A percentile compares a stretch with the other conserved stretches of the same genome.
Evolutionary conservation across 2,888 invertebrate species (phyloP).

Genomic region (Chloroclysta siterata): DNA sequence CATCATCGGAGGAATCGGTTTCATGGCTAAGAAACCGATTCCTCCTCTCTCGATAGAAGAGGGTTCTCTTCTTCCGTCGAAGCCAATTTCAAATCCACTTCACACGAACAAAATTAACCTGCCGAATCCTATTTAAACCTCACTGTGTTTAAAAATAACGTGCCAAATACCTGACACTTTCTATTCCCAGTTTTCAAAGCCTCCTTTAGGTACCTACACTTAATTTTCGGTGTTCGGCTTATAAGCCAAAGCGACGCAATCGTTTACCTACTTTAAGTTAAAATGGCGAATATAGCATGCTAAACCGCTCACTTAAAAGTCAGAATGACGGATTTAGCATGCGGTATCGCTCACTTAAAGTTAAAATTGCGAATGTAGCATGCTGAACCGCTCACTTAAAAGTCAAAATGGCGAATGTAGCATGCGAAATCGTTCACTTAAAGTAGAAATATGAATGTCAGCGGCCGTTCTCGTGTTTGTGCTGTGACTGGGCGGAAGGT

Average conservation of each 20-base stretch:
- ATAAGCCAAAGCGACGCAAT: constrained; percentile 14
- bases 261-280: constrained; percentile 7
- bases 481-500: constrained; percentile 62
- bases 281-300: constrained; percentile 14
- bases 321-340: constrained; percentile 13
- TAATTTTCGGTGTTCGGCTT: constrained; percentile 7
- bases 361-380: constrained; percentile 14
- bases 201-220: constrained; percentile 2
- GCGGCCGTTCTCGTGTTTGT: constrained; percentile 48
- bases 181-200: constrained; percentile 18
- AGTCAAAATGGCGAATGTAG: constrained; percentile 19
- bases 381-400: constrained; percentile 4
- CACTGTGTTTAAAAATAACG: constrained; percentile 9
- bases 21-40: too few relatives aligned
- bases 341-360: constrained; percentile 1
- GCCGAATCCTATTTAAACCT: constrained; percentile 5
- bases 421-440: constrained; percentile 24
- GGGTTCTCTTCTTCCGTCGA: too few relatives aligned
- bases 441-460: constrained; percentile 32
- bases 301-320: constrained; percentile 19
- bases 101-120: neutral
- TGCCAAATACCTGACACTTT: constrained; percentile 13
- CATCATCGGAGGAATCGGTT: too few relatives aligned
- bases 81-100: neutral
- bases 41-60: too few relatives aligned